These are phyloP conservation scores for Imbricaverruca yamaguchii DNA, from an alignment of 2,888 invertebrate genomes.

Conservation along the genomic window DNA sequence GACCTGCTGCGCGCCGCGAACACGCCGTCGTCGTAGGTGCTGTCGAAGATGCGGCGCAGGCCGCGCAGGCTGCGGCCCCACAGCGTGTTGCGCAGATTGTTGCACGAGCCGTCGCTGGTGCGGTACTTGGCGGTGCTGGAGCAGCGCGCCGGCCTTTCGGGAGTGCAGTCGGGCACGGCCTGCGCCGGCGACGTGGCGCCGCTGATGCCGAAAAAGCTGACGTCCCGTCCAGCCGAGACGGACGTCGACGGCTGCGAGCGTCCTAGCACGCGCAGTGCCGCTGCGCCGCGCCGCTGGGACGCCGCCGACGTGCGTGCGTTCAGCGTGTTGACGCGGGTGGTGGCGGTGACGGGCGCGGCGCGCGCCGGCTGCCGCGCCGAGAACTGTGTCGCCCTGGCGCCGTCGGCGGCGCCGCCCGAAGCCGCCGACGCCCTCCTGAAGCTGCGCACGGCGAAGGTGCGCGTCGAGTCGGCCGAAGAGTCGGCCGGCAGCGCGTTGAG, in stretches of 20 bases:
- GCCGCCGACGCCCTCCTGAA: not conserved
- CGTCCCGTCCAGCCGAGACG: not conserved
- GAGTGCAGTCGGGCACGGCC: not conserved
- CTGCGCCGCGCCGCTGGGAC: not conserved
- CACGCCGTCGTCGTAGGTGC: not conserved
- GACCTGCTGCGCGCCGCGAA: not conserved
- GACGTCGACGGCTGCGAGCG: not conserved
- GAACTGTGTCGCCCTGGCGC: not conserved
- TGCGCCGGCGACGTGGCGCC: no score
- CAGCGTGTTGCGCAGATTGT: not conserved
- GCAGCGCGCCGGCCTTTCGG: not conserved
- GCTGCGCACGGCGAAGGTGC: no score
- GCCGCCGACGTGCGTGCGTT: not conserved
- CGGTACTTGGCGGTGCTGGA: not conserved
- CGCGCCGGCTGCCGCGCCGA: not conserved
- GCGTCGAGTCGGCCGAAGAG: not conserved
- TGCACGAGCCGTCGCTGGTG: not conserved
- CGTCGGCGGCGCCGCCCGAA: not conserved
- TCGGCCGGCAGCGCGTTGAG: not conserved
- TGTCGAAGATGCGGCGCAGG: constrained; percentile 8
- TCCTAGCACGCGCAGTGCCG: not conserved
- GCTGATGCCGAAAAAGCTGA: no score
- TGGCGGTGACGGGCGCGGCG: not conserved
- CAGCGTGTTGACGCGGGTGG: not conserved
- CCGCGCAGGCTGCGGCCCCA: not conserved